Conservation (phyloP, 2,113 vertebrate genomes). For the Nothocercus nigrocapillus region DNA sequence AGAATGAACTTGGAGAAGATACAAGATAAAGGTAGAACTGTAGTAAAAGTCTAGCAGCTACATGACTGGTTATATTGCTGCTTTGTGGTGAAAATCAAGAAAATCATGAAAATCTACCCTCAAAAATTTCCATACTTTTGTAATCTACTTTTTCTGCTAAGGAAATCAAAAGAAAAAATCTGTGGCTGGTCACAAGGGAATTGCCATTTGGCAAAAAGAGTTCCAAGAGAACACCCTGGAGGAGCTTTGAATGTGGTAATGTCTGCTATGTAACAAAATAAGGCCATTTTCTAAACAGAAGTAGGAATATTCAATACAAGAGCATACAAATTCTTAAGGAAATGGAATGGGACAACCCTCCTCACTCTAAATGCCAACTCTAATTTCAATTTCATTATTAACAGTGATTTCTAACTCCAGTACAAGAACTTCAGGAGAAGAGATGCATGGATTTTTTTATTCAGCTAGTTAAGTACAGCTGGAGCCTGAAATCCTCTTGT, state of each 20-base stretch:
- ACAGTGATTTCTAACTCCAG: conserved; percentile 52
- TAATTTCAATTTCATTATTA: conserved; percentile 62
- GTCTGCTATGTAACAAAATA: background rate
- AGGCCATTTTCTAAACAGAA: background rate
- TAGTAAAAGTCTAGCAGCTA: background rate
- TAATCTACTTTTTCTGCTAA: background rate
- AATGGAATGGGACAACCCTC: background rate
- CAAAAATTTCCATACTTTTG: background rate
- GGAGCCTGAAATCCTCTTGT: conserved; percentile 60
- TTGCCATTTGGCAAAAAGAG: background rate
- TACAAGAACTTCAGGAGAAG: background rate
- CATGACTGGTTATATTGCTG: accelerated
- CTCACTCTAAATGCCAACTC: background rate
- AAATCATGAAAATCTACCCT: too few relatives aligned
- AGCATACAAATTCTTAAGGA: background rate
- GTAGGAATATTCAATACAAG: background rate
- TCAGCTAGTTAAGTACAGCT: conserved; percentile 13
- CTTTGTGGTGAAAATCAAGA: background rate
- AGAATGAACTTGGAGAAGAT: background rate
- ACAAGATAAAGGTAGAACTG: accelerated
- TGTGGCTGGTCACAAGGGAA: background rate
- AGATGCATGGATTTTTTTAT: background rate
- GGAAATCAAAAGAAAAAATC: background rate
- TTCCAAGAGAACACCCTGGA: background rate
- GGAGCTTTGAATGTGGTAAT: background rate